Evolutionary conservation across 2,888 invertebrate genomes (phyloP), one percentile per base, ranked within the genome.

Genomic region (Apotomis turbidana): DNA sequence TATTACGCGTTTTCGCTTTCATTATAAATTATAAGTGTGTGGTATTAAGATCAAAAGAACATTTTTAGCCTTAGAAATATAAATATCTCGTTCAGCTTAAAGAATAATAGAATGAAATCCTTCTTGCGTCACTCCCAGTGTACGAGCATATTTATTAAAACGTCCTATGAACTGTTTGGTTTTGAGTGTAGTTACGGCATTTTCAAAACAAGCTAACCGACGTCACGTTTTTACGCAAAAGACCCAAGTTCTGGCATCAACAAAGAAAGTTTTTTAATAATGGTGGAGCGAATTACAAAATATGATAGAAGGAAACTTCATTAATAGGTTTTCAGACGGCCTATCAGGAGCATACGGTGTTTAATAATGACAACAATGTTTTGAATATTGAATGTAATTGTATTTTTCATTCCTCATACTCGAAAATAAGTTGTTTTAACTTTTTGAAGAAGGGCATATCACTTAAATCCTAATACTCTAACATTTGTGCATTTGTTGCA

Each of bases 251-350:
- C 54, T 49, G 62, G 15, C 68, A 61, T 49, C 38, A 62, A 57
- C 60, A 44, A 27, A 27, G n/a, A 62, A 69, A 57, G 55, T 69
- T 69, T 69, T 69, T 69, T 69, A 62, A 69, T 69, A 69, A 69
- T 69, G 68, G 60, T 38, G 46, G 15, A 36, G n/a, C 46, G 52
- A 55, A 57, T 57, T 61, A 68, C 68, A 61, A 68, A 68, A 68
- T 46, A 68, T 62, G 62, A 62, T 46, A 49, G 55, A n/a, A 55
- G 38, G 4, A 13, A 69, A 69, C 62, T 62, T 69, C 62, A 62
- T 69, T 62, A 49, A 69, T 49, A 62, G 13, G 49, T 38, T 57
- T 62, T 62, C 9, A 4, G 49, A 5, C 13, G 3, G 8, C 38
- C 8, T 68, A 44, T 13, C 5, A 38, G 44, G 3, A 5, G 44